phyloP scores from a whole-genome alignment of 2,797 vertebrate species.

The Danio kyathit region DNA sequence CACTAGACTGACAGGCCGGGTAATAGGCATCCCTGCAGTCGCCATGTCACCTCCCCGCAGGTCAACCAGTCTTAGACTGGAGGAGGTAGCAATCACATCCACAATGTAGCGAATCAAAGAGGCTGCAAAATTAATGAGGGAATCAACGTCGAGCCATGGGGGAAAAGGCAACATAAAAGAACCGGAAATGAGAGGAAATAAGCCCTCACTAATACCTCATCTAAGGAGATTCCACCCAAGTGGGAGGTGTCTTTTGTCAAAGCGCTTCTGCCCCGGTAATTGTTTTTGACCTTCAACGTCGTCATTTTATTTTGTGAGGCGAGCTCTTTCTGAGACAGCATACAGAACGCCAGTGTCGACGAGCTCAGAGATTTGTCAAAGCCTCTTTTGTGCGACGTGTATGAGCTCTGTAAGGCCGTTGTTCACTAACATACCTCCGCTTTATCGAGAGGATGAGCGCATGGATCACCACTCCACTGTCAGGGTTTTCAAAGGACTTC shows the following conservation, averaged over 20 bases:
- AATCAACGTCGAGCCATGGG: conserved; percentile 90
- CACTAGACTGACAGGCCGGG: conserved; percentile 71
- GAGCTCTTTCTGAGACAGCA: conserved; percentile 33
- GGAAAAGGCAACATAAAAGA: conserved; percentile 87
- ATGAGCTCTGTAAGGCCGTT: conserved; percentile 39
- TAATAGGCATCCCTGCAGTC: conserved; percentile 82
- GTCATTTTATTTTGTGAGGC: conserved; percentile 58
- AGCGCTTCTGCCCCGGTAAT: conserved; percentile 69
- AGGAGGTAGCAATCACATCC: conserved; percentile 75
- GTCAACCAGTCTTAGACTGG: conserved; percentile 87
- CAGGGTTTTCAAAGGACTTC: conserved; percentile 36
- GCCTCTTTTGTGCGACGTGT: conserved; percentile 27
- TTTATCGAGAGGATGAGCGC: conserved; percentile 39
- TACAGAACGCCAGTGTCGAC: conserved; percentile 35
- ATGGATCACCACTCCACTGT: conserved; percentile 23
- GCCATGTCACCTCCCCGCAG: conserved; percentile 85
- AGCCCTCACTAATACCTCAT: conserved; percentile 92
- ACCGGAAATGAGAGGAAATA: conserved; percentile 93
- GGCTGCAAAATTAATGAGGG: conserved; percentile 94
- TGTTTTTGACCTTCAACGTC: conserved; percentile 87
- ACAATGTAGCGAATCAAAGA: conserved; percentile 90
- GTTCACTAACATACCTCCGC: conserved; percentile 34
- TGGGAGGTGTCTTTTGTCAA: conserved; percentile 71
- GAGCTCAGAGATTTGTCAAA: conserved; percentile 41
- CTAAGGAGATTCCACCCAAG: conserved; percentile 87